phyloP scores from a whole-genome alignment of 2,888 invertebrate species.

The Salpingus planirostris region DNA sequence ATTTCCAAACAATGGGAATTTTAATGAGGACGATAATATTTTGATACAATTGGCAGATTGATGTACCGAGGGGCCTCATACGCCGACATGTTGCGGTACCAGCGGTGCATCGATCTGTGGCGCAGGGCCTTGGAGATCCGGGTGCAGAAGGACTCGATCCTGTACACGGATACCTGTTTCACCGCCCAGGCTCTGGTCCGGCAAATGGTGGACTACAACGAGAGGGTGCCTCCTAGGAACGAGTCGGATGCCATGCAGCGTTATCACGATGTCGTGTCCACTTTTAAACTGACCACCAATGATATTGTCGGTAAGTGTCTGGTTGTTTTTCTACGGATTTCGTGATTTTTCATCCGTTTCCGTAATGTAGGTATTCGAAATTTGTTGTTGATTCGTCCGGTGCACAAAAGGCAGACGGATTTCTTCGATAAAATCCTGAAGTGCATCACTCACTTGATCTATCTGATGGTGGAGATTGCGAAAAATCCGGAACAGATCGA shows the following conservation, averaged over 20 bases:
- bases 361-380: no score
- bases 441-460: slow-evolving; percentile 70
- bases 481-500: slow-evolving; percentile 42
- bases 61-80: slow-evolving; percentile 59
- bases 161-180: slow-evolving; percentile 74
- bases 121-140: slow-evolving; percentile 71
- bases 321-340: no score
- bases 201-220: slow-evolving; percentile 66
- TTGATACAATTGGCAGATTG: slow-evolving; percentile 35
- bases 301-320: slow-evolving; percentile 48
- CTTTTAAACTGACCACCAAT: slow-evolving; percentile 58
- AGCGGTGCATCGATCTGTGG: slow-evolving; percentile 84
- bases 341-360: no score
- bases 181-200: slow-evolving; percentile 79
- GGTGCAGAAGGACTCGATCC: slow-evolving; percentile 67
- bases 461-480: slow-evolving; percentile 57
- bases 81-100: slow-evolving; percentile 64
- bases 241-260: slow-evolving; percentile 48
- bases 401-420: slow-evolving; percentile 69
- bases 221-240: slow-evolving; percentile 48
- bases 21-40: no score
- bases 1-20: no score
- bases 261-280: slow-evolving; percentile 61
- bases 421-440: slow-evolving; percentile 73
- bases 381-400: slow-evolving; percentile 53